Evolutionary conservation across 2,888 invertebrate genomes (phyloP), one percentile per base, ranked within the genome.

Genomic region (Auanema freiburgensis): DNA sequence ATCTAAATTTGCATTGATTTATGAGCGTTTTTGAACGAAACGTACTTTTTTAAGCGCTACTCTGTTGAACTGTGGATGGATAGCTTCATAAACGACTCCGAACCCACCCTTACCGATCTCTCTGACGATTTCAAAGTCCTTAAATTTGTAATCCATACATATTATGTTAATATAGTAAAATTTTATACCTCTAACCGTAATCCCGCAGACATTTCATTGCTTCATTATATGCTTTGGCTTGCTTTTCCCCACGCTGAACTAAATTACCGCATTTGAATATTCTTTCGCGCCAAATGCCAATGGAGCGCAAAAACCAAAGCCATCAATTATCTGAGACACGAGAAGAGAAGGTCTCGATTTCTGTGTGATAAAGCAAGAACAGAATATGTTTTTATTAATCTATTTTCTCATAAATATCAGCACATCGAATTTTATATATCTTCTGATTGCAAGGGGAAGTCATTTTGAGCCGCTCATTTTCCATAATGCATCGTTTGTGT

Each of bases 1-100:
- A 70, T 65, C 69, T 69, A 65, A 65, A 33, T 10, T 18, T 18
- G 21, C n/a, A n/a, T 49, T 14, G 23, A 18, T 6, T 11, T 16
- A 24, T 6, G 10, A 6, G 53, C 11, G 4, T 21, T 52, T 46
- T 18, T 46, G 3, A 46, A 46, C 10, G 8, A 21, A 43, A 24
- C 16, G n/a, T 11, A 71, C 71, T 63, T 70, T 70, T 46, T 72
- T 72, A 23, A 72, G 60, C 14, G 72, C 72, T n/a, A 72, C 69
- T n/a, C 60, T 66, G 12, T 66, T 59, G 18, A 63, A 66, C 60
- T 67, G 63, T 50, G 61, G 65, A 14, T 63, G 46, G 25, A 58
- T 40, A 33, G 73, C 73, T 8, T 63, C 60, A 46, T 64, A 73
- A 1, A 73, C 73, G 10, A 64, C 66, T 2, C 73, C 73, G 41